phyloP scores from a whole-genome alignment of 2,113 vertebrate genomes.

The Forbesichthys papilliferus region DNA sequence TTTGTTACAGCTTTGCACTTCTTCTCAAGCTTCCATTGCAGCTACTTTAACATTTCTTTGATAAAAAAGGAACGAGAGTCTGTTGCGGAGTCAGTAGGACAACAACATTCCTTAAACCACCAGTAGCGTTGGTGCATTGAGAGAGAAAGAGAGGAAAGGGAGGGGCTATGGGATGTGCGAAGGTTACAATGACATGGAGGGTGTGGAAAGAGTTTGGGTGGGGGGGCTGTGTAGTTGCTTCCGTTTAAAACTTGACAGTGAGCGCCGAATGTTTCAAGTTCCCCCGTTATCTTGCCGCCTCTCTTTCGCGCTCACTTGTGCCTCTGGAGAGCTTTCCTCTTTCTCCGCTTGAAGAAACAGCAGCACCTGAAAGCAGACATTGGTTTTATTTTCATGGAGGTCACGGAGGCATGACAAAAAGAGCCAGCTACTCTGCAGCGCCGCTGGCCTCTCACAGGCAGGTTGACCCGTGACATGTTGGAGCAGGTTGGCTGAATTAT shows the following conservation, averaged over 20 bases:
- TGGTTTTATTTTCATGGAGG: too few species aligned
- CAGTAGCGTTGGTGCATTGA: conserved; percentile 57
- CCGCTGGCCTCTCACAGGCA: too few species aligned
- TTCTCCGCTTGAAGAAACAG: conserved; percentile 98
- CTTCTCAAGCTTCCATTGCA: conserved; percentile 60
- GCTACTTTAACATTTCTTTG: conserved; percentile 49
- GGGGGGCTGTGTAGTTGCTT: conserved; percentile 69
- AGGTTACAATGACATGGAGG: conserved; percentile 13
- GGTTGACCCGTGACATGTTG: too few species aligned
- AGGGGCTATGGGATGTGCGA: conserved; percentile 8
- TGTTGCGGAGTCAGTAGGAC: conserved; percentile 69
- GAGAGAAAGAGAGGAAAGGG: conserved; percentile 48
- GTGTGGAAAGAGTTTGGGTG: conserved; percentile 45
- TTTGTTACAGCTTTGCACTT: conserved; percentile 71
- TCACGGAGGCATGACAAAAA: too few species aligned
- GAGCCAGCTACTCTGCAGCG: too few species aligned
- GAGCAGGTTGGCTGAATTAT: too few species aligned
- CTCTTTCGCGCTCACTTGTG: conserved; percentile 84
- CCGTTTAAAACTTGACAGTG: conserved; percentile 81
- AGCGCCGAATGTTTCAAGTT: conserved; percentile 80
- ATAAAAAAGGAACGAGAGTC: conserved; percentile 73
- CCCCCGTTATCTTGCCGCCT: conserved; percentile 28
- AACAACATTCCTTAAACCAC: conserved; percentile 69
- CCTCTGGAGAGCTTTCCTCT: conserved; percentile 96
- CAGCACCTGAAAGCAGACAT: conserved; percentile 84